Base-by-base conservation (phyloP, 2,888 invertebrate genomes). In the Epirrita christyi region DNA sequence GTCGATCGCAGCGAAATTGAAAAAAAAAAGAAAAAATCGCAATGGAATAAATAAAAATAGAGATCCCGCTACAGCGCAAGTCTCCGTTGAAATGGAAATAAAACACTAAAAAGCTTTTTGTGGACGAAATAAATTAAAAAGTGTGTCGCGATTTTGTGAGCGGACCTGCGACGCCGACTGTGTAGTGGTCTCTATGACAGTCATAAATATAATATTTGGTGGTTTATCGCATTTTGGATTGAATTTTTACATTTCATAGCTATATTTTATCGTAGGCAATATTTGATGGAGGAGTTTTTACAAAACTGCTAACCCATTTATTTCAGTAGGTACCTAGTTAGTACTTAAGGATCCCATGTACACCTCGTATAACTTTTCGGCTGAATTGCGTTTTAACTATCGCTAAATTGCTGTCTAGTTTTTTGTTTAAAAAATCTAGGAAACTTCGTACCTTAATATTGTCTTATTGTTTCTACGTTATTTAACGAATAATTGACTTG, bases 81-180 rank as follows among this genome's bases (percentile, higher is more conserved):
- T 91, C 90, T 85, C 85, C 88, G 92, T 88, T 88, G 92, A 91
- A 92, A 90, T 88, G 89, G 80, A 91, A 91, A 92, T 89, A 88
- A 91, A 90, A 87, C 85, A 80, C 80, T 81, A 82, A 83, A 87
- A 89, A 81, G 86, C 85, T 88, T 88, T 89, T 89, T 89, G 90
- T 88, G 91, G 83, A 86, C 86, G 88, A 91, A 91, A 91, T 91
- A 88, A 91, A 92, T 91, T 91, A 91, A 91, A 91, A 91, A 89
- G 86, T 88, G 83, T 84, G 86, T 86, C 84, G 86, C 86, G 88
- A 88, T 88, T 89, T 87, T 85, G 85, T 75, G 82, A 78, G 78
- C 76, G 75, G 70, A 75, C 77, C 73, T 73, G 70, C 72, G 72
- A 64, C 67, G 21, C 21, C 21, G 21, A 4, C 21, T 21, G 21